Evolutionary conservation across 2,888 invertebrate species (phyloP).

Genomic region (Eupithecia tripunctaria): DNA sequence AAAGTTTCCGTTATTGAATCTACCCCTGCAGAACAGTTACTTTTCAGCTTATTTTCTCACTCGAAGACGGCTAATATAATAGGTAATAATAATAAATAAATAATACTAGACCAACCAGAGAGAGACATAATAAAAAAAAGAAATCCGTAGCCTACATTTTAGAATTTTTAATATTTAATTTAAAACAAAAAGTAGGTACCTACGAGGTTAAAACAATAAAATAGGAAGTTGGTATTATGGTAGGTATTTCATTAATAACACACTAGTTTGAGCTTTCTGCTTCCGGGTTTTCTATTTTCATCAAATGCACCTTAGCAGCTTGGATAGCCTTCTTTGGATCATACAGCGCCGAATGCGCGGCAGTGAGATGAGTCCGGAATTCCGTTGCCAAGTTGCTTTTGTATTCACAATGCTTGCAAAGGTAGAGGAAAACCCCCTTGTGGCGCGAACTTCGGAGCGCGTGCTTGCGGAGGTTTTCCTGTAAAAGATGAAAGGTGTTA

Average conservation of each 20-base stretch:
- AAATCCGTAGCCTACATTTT: too few species aligned
- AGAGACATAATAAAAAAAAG: too few species aligned
- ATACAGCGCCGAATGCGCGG: slow-evolving; percentile 83
- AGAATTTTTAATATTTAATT: too few species aligned
- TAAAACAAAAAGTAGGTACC: too few species aligned
- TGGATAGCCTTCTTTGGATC: slow-evolving; percentile 78
- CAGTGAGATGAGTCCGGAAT: slow-evolving; percentile 86
- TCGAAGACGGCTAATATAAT: too few species aligned
- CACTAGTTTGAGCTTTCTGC: background rate
- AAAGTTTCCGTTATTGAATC: too few species aligned
- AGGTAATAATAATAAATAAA: too few species aligned
- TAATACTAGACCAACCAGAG: too few species aligned
- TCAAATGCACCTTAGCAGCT: slow-evolving; percentile 66
- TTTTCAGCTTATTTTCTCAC: too few species aligned
- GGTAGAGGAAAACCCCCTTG: slow-evolving; percentile 90
- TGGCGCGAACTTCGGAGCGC: slow-evolving; percentile 91
- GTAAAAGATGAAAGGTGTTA: slow-evolving; percentile 41
- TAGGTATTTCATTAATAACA: background rate
- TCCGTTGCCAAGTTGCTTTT: slow-evolving; percentile 88
- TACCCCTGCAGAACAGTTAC: too few species aligned
- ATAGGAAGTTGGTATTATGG: background rate
- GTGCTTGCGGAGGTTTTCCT: slow-evolving; percentile 96
- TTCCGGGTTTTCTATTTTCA: slow-evolving; percentile 42
- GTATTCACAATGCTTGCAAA: slow-evolving; percentile 87
- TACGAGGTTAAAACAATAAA: too few species aligned